Conservation (phyloP, 2,797 vertebrate species). For the Catamblyrhynchus diadema region DNA sequence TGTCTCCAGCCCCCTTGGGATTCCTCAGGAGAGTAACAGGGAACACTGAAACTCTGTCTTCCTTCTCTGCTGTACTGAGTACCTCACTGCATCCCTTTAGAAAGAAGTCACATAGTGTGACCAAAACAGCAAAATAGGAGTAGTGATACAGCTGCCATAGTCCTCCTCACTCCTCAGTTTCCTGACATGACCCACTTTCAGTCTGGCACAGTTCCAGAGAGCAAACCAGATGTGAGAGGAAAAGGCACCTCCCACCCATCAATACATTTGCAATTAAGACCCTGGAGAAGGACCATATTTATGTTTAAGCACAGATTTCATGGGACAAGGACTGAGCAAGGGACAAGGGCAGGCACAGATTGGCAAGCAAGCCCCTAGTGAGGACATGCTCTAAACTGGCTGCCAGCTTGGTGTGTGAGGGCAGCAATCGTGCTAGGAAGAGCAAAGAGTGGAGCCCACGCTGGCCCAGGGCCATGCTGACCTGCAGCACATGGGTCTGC, state of each 20-base stretch:
- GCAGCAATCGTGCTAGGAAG: not conserved
- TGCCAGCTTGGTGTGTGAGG: not conserved
- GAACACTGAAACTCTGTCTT: not conserved
- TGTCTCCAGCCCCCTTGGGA: not conserved
- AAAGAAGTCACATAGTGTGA: not conserved
- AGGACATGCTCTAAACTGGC: not conserved
- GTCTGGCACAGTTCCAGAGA: not conserved
- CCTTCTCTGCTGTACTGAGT: not conserved
- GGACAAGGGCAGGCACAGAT: not conserved
- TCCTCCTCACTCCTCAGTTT: not conserved
- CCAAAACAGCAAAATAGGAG: not conserved
- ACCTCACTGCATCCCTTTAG: not conserved
- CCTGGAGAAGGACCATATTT: not conserved
- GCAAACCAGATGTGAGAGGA: rapidly evolving
- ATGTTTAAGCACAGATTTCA: not conserved
- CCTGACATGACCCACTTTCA: not conserved
- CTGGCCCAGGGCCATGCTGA: not conserved
- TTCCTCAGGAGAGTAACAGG: not conserved
- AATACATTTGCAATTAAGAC: not conserved
- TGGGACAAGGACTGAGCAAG: not conserved
- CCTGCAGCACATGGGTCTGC: not conserved
- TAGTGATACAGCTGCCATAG: not conserved
- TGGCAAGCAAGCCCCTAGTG: not conserved
- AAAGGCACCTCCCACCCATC: not conserved
- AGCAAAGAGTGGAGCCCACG: not conserved